A percentile compares a stretch with the other conserved stretches of the same genome.
Evolutionary conservation across 2,888 invertebrate genomes (phyloP).

Genomic region (Scaptomyza caliginosa): DNA sequence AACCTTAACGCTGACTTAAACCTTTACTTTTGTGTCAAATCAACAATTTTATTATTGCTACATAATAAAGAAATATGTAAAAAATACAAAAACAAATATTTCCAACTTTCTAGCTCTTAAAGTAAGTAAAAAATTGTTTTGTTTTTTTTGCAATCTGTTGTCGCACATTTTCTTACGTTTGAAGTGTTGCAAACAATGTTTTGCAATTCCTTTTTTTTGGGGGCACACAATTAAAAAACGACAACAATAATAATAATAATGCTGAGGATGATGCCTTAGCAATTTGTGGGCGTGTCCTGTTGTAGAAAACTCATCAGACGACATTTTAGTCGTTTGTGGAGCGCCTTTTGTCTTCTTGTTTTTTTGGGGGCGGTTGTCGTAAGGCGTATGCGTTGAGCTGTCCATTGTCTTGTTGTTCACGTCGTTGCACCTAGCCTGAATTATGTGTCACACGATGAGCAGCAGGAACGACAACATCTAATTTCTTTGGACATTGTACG

Average conservation of each 20-base stretch:
- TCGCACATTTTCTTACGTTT: conserved; percentile 49
- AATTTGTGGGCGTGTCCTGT: conserved; percentile 65
- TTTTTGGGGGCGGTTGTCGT: conserved; percentile 21
- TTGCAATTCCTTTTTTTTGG: conserved; percentile 60
- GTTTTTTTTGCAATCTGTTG: conserved; percentile 9
- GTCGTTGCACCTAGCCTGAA: conserved; percentile 71
- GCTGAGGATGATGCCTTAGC: conserved; percentile 52
- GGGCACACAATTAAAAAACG: conserved; percentile 72
- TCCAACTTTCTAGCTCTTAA: background rate
- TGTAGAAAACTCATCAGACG: conserved; percentile 66
- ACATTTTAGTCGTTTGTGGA: conserved; percentile 45
- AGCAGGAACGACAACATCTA: conserved; percentile 56
- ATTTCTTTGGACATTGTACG: conserved; percentile 78
- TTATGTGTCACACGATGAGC: conserved; percentile 76
- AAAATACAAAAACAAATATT: no score
- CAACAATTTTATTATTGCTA: conserved; percentile 30
- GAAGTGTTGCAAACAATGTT: conserved; percentile 71
- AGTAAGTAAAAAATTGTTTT: conserved; percentile 25
- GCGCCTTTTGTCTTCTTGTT: conserved; percentile 51
- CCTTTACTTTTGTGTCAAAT: conserved; percentile 19
- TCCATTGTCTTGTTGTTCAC: conserved; percentile 68
- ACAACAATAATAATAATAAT: conserved; percentile 76
- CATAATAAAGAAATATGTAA: conserved; percentile 45
- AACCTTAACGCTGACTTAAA: conserved; percentile 6
- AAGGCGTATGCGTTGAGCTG: conserved; percentile 57